A percentile compares a stretch with the other conserved stretches of the same genome.
Conservation (phyloP, 2,888 invertebrate genomes). For the Apodemia duryi region DNA sequence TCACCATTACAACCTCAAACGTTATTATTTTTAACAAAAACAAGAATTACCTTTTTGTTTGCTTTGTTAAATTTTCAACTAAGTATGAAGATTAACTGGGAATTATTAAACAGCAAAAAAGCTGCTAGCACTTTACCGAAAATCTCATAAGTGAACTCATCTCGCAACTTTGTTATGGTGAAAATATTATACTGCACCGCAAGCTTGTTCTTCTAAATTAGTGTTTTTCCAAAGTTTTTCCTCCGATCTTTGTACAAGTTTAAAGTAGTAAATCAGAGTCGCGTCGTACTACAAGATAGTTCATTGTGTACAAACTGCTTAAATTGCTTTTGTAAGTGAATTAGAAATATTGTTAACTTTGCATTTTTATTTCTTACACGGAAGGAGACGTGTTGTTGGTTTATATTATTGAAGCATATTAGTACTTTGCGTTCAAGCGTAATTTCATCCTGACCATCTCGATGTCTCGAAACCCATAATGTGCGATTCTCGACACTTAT, state of each 20-base stretch:
- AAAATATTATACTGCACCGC: conserved; percentile 12
- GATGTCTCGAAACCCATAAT: too few relatives aligned
- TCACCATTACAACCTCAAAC: neutral
- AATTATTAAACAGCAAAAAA: conserved; percentile 1
- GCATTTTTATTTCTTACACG: neutral
- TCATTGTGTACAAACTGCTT: conserved; percentile 5
- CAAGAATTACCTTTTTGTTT: conserved; percentile 1
- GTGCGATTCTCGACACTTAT: too few relatives aligned
- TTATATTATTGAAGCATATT: neutral
- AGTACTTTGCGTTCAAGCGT: too few relatives aligned
- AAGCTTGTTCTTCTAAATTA: conserved; percentile 15
- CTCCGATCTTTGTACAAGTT: conserved; percentile 9
- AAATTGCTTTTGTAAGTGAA: conserved; percentile 12
- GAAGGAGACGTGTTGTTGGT: neutral
- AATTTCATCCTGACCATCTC: too few relatives aligned
- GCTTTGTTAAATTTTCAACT: neutral
- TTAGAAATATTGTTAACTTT: conserved; percentile 3
- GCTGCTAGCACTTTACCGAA: conserved; percentile 10
- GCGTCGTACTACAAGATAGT: neutral
- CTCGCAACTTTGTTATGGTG: conserved; percentile 13
- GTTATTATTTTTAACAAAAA: neutral
- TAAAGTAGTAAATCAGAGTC: conserved; percentile 11
- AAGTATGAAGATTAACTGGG: conserved; percentile 2
- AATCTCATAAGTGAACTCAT: conserved; percentile 12
- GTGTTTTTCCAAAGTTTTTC: conserved; percentile 13